Conservation (phyloP, 2,888 invertebrate species). For the Parapristionchus giblindavisi region DNA sequence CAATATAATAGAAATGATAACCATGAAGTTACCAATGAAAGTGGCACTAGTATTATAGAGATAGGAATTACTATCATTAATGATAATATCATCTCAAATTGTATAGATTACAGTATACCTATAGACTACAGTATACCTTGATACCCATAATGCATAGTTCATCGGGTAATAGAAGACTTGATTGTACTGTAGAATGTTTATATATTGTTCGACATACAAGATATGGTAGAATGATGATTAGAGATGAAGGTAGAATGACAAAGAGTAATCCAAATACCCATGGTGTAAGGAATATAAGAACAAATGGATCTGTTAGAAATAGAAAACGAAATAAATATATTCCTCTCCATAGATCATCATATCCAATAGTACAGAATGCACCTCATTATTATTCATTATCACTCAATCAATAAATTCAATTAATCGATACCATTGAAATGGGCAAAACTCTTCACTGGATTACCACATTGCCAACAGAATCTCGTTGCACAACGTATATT, state of each 20-base stretch:
- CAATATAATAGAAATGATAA: not conserved
- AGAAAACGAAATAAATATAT: constrained; percentile 24
- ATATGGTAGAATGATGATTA: constrained; percentile 5
- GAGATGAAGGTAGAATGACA: constrained; percentile 9
- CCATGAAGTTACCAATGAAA: constrained; percentile 8
- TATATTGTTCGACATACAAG: constrained; percentile 11
- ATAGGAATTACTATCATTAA: constrained; percentile 12
- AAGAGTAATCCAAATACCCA: constrained; percentile 20
- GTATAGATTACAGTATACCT: too few relatives aligned
- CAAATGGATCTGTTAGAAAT: not conserved
- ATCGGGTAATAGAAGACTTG: constrained; percentile 27
- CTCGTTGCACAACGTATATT: constrained; percentile 19
- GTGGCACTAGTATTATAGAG: constrained; percentile 4
- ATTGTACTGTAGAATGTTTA: not conserved
- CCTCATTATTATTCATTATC: not conserved
- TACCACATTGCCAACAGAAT: constrained; percentile 35
- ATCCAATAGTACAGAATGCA: constrained; percentile 15
- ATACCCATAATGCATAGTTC: constrained; percentile 15
- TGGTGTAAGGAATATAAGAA: constrained; percentile 18
- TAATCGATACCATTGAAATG: constrained; percentile 25
- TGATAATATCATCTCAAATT: constrained; percentile 9
- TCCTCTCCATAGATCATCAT: constrained; percentile 31
- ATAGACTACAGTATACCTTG: too few relatives aligned
- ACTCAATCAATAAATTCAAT: too few relatives aligned
- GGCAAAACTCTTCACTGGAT: constrained; percentile 23